Base-by-base conservation (phyloP, 2,888 invertebrate genomes). In the Piscicola geometra region DNA sequence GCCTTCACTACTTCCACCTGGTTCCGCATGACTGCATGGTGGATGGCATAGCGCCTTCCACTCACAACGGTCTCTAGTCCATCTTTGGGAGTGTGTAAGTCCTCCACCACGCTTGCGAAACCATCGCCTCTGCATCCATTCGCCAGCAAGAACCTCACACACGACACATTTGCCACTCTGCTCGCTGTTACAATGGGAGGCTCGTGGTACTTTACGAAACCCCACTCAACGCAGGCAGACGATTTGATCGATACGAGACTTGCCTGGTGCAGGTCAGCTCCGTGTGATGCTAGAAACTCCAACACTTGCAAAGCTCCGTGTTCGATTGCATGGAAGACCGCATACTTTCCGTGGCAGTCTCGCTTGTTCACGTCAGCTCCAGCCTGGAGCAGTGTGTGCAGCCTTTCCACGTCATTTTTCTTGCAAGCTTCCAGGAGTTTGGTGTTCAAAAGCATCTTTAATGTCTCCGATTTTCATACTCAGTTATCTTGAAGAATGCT, bases 51-150 rank as follows among this genome's bases (percentile, higher is more conserved):
- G 15, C 41, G 15, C 41, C 41, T 41, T 41, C 41, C 41, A 41
- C 5, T 5, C 5, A 41, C 41, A 56, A 9, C n/a, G 9, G 3
- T 21, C n/a, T 56, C 60, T 21, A 18, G n/a, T 25, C 25, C 60
- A 25, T 56, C 25, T 25, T 56, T 56, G 9, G 60, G 21, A 3
- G n/a, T 56, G 60, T 18, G 60, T 56, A 3, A 9, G n/a, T 56
- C 60, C 25, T 15, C 60, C 21, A 56, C 25, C 60, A 56, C 60
- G 5, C n/a, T 56, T 25, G 60, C 60, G 5, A 18, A 25, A 9
- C n/a, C 60, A 56, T 21, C 60, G 9, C 60, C 60, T 15, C n/a
- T 25, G n/a, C 60, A 56, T n/a, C 60, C 60, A 56, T n/a, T 56
- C 12, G 9, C 60, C n/a, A 56, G n/a, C 5, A 56, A 21, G 5